Evolutionary conservation across 2,113 vertebrate species (phyloP).

Genomic region (Salminus brasiliensis): DNA sequence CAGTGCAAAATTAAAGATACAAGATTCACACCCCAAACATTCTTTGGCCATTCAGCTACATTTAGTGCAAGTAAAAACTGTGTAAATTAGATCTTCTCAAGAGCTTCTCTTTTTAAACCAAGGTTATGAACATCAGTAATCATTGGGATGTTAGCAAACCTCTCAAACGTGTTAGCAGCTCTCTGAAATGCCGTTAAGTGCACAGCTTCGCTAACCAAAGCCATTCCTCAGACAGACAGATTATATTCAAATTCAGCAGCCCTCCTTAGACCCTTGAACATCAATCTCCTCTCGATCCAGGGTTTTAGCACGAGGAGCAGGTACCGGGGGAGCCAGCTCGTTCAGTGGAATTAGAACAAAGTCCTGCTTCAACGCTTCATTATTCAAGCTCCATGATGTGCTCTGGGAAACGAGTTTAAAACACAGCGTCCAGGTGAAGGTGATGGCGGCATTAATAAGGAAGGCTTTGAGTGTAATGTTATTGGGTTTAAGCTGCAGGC

Average conservation of each 20-base stretch:
- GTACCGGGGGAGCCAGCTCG: slow-evolving; percentile 32
- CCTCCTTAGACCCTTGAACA: slow-evolving; percentile 8
- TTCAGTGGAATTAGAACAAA: slow-evolving; percentile 49
- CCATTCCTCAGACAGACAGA: slow-evolving; percentile 15
- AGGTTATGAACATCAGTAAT: not conserved
- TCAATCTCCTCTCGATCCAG: slow-evolving; percentile 21
- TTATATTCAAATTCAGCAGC: slow-evolving; percentile 36
- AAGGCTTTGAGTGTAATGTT: slow-evolving; percentile 28
- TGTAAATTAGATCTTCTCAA: not conserved
- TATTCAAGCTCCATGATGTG: slow-evolving; percentile 38
- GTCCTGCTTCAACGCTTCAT: slow-evolving; percentile 51
- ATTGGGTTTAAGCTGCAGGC: slow-evolving; percentile 35
- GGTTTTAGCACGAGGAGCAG: slow-evolving; percentile 33
- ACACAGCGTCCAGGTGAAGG: slow-evolving; percentile 52
- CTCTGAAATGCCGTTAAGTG: not conserved
- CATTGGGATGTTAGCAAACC: not conserved
- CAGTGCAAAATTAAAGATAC: too few relatives aligned
- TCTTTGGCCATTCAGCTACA: too few relatives aligned
- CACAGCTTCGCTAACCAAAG: not conserved
- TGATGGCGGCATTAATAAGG: slow-evolving; percentile 51
- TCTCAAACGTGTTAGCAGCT: not conserved
- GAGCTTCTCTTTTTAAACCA: not conserved
- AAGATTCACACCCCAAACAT: too few relatives aligned
- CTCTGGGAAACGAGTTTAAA: slow-evolving; percentile 43
- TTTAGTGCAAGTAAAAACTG: too few relatives aligned